phyloP scores from a whole-genome alignment of 2,888 invertebrate genomes.

The Elysia crispata region DNA sequence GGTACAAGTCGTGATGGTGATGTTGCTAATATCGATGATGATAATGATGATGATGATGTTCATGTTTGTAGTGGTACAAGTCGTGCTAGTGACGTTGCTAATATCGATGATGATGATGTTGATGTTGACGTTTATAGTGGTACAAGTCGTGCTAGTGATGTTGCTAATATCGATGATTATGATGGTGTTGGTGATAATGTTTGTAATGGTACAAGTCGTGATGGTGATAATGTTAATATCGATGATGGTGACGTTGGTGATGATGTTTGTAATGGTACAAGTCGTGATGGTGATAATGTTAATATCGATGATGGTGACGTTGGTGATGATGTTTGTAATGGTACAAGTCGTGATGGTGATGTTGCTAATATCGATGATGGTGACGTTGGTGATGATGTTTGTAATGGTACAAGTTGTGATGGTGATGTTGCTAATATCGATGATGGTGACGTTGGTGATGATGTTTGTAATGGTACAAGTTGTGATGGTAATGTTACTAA shows the following conservation, averaged over 20 bases:
- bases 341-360: constrained; percentile 5
- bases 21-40: constrained; percentile 13
- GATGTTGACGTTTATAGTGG: neutral
- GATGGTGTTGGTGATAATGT: neutral
- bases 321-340: constrained; percentile 24
- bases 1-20: neutral
- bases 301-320: constrained; percentile 17
- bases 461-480: no score
- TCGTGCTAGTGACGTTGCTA: constrained; percentile 13
- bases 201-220: neutral
- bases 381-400: constrained; percentile 3
- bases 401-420: neutral
- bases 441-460: no score
- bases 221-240: neutral
- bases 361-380: no score
- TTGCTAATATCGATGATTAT: constrained; percentile 7
- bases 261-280: constrained; percentile 17
- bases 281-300: constrained; percentile 30
- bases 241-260: constrained; percentile 29
- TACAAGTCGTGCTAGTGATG: neutral
- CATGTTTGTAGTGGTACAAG: constrained; percentile 6
- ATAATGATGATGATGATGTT: constrained; percentile 29
- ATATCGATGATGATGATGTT: neutral
- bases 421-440: no score
- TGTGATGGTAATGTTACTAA: no score